Evolutionary conservation across 1,140 invertebrate species (phyloP), one percentile per base, ranked within the genome.

Genomic region (Pseudoatta argentina): DNA sequence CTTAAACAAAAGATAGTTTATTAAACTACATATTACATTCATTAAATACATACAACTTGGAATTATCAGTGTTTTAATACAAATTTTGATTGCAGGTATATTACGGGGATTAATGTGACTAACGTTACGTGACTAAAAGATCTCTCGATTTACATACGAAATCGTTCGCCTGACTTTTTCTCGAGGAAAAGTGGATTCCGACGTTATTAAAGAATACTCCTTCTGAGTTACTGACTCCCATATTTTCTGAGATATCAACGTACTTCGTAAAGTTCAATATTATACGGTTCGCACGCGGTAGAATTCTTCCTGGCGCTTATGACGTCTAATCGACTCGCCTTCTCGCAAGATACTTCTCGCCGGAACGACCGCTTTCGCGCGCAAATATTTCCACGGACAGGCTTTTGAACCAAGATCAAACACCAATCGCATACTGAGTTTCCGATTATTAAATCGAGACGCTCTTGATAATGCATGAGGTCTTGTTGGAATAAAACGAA

Each of bases 171-270:
- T 6, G 55, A 48, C 34, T 81, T 24, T 51, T 18, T 63, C 8
- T 12, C 27, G 14, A 21, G 14, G 39, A 24, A 34, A 75, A 61
- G 18, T 73, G 55, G 24, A 72, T 59, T 73, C 44, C 55, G 55
- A 75, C 66, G 39, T 75, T 81, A 53, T 81, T 83, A 83, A 83
- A 83, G 24, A 51, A 83, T 61, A 48, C 8, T 71, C n/a, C n/a
- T 21, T 73, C 24, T 61, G 27, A 82, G 53, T 73, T 71, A 73
- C 79, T 24, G 69, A 75, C 69, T 75, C 79, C 27, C 57, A 75
- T 83, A 83, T 83, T 83, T 73, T 75, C 57, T 75, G 39, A 83
- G 79, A 73, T 83, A 63, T 57, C 79, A 75, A 61, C 69, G 69
- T 73, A 61, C 69, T 61, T 51, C 24, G 71, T 44, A 39, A 82